Conservation (phyloP, 2,888 invertebrate species). For the Tribolium freemani region DNA sequence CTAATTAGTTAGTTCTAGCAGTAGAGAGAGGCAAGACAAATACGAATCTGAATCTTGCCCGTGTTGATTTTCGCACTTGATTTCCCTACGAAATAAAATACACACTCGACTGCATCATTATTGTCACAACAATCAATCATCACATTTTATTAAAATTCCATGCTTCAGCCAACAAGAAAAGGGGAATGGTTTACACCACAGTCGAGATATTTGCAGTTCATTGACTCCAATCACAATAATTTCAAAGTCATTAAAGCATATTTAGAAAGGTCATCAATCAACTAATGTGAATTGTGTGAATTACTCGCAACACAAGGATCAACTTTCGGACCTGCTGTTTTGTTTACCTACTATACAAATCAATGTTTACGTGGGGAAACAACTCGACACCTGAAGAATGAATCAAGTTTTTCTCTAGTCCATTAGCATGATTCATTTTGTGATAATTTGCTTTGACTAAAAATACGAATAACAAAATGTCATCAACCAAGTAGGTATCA, state of each 20-base stretch:
- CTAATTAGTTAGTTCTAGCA: neutral
- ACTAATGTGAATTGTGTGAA: neutral
- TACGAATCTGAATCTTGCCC: constrained; percentile 23
- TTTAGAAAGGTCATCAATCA: constrained; percentile 15
- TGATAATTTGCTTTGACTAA: too few relatives aligned
- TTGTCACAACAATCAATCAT: constrained; percentile 15
- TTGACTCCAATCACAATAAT: constrained; percentile 13
- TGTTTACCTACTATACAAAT: neutral
- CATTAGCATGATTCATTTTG: too few relatives aligned
- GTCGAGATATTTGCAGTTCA: constrained; percentile 11
- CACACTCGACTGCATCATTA: constrained; percentile 14
- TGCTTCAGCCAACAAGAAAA: constrained; percentile 1
- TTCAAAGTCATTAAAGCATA: constrained; percentile 6
- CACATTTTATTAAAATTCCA: constrained; percentile 14
- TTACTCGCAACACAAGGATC: neutral
- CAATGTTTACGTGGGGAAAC: neutral
- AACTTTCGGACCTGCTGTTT: neutral
- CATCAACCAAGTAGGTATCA: too few relatives aligned
- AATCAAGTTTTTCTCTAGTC: neutral
- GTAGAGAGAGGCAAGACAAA: constrained; percentile 28
- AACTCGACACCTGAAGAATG: too few relatives aligned
- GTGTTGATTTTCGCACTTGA: constrained; percentile 41
- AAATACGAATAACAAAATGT: too few relatives aligned
- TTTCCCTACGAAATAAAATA: constrained; percentile 28
- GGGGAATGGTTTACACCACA: neutral